Conservation (phyloP, 2,888 invertebrate species). For the Cheilosia pagana region DNA sequence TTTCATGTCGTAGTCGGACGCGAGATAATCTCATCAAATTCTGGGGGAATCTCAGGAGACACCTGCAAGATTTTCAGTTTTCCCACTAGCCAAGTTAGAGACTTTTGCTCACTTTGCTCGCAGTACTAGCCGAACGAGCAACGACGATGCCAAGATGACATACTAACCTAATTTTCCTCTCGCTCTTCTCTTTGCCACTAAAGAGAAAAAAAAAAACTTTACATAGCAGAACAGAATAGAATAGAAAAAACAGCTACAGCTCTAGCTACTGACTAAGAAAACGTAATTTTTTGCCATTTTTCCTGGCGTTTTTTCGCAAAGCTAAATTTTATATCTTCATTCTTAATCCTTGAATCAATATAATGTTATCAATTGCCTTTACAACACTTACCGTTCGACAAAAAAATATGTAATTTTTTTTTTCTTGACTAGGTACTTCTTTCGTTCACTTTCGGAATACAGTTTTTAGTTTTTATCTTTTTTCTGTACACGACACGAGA, state of each 20-base stretch:
- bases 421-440: slow-evolving; percentile 28
- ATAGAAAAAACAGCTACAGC: slow-evolving; percentile 38
- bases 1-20: neutral
- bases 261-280: slow-evolving; percentile 38
- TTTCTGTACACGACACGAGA: slow-evolving; percentile 44
- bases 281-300: slow-evolving; percentile 47
- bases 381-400: slow-evolving; percentile 71
- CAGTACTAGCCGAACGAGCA: slow-evolving; percentile 39
- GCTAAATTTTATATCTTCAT: slow-evolving; percentile 9
- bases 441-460: slow-evolving; percentile 47
- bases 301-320: slow-evolving; percentile 17
- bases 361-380: slow-evolving; percentile 15
- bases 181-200: slow-evolving; percentile 51
- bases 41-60: slow-evolving; percentile 43
- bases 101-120: slow-evolving; percentile 8
- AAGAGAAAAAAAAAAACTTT: slow-evolving; percentile 43
- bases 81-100: slow-evolving; percentile 40
- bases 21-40: slow-evolving; percentile 7
- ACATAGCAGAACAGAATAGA: slow-evolving; percentile 37
- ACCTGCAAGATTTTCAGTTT: slow-evolving; percentile 65
- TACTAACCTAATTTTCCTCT: slow-evolving; percentile 71
- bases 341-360: neutral
- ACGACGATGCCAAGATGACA: slow-evolving; percentile 73
- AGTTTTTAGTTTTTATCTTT: slow-evolving; percentile 48
- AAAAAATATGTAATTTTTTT: slow-evolving; percentile 23